Percentiles rank a stretch among this genome's conserved stretches.
Evolutionary conservation across 2,797 vertebrate species (phyloP).

Genomic region (Betta splendens): DNA sequence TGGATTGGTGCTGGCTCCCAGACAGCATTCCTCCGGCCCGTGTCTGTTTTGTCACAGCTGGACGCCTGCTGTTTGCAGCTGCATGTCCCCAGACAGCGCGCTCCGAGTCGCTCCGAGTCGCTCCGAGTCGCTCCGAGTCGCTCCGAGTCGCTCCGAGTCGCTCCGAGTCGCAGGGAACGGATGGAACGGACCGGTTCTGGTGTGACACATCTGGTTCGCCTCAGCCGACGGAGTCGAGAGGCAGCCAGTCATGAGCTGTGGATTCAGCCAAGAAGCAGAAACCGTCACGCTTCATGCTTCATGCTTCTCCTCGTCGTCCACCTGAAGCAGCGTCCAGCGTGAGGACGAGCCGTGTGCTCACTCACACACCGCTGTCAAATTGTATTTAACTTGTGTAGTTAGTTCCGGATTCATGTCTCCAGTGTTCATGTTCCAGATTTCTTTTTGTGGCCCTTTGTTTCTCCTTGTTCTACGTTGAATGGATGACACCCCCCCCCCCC

Average conservation of each 20-base stretch:
- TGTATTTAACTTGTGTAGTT: too few relatives aligned
- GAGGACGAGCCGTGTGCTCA: too few relatives aligned
- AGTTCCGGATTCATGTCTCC: too few relatives aligned
- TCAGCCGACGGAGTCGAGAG: neutral
- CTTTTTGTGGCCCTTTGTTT: too few relatives aligned
- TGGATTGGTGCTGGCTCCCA: slow-evolving; percentile 15
- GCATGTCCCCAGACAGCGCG: slow-evolving; percentile 25
- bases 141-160: slow-evolving; percentile 10
- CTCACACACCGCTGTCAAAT: too few relatives aligned
- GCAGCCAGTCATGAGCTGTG: neutral
- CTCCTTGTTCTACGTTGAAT: too few relatives aligned
- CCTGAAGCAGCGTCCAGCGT: too few relatives aligned
- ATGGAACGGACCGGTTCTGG: slow-evolving; percentile 12
- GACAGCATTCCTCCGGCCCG: slow-evolving; percentile 33
- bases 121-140: slow-evolving; percentile 9
- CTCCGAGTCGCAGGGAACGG: slow-evolving; percentile 6
- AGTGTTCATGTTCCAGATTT: too few relatives aligned
- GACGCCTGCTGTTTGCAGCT: slow-evolving; percentile 72
- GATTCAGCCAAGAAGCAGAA: neutral
- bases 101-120: slow-evolving; percentile 7
- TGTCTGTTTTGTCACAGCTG: slow-evolving; percentile 38
- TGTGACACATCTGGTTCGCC: slow-evolving; percentile 26
- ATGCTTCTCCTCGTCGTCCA: too few relatives aligned
- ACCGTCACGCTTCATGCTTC: too few relatives aligned
- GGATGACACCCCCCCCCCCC: too few relatives aligned